Base-by-base conservation (phyloP, 2,888 invertebrate species). In the Xestia c-nigrum region DNA sequence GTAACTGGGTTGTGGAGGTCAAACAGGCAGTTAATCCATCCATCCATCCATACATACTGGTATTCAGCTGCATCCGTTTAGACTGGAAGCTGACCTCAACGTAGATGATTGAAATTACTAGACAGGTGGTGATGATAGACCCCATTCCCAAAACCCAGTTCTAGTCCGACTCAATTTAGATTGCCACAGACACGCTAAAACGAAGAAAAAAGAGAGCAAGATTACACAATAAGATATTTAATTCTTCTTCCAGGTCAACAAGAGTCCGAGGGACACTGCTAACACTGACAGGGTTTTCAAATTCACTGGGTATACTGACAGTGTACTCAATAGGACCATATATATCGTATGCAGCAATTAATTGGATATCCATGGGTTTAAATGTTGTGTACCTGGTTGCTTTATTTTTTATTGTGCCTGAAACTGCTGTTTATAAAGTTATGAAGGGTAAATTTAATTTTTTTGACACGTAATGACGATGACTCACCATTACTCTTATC, bases 341-440 rank as follows among this genome's bases (percentile, higher is more conserved):
- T 61, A 80, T 90, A 0, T 82, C 91, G 0, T 94, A 90, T 52
- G 24, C 83, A 0, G 80, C 55, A 0, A 80, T 88, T 0, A 80
- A 83, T 14, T 92, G 90, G 75, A 46, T 93, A 0, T 90, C 87
- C 0, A 9, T 88, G 0, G 82, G 50, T 0, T 43, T 92, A 5
- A 77, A 83, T 1, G 5, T 81, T 5, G 21, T 78, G 1, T 92
- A 88, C 50, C 21, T 89, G 0, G 5, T 76, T 21, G 85, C 85
- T 2, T 10, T 90, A 21, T 83, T 88, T 0, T 87, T 86, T 21
- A 76, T 71, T 0, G 80, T 93, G 70, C 92, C 93, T 0, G 94
- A 94, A 75, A 87, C 92, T 43, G 93, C 94, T 2, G 79, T 92
- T 7, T 93, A 87, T 85, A 84, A 89, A 46, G 65, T 92, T n/a